Base-by-base conservation (phyloP, 2,888 invertebrate genomes). In the Agrotis ipsilon region DNA sequence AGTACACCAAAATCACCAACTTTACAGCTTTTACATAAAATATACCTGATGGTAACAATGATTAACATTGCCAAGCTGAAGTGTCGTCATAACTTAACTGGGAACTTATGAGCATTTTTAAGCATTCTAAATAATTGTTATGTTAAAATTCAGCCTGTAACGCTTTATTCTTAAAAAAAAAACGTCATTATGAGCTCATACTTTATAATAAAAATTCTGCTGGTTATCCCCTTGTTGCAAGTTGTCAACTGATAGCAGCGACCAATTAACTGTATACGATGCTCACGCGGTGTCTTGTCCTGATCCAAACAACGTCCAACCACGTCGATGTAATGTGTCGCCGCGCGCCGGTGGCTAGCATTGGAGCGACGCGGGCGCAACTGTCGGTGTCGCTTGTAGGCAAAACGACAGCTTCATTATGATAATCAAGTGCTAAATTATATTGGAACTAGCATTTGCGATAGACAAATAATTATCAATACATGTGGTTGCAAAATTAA, bases 161-260 rank as follows among this genome's bases (percentile, higher is more conserved):
- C 49, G n/a, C 3, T n/a, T n/a, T 43, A 65, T 65, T 19, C 39
- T 27, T 0, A 19, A 52, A 46, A 7, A 55, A 19, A 16, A 61
- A 32, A 55, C 48, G 6, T 48, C 51, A 63, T 70, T 72, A 61
- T 55, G 54, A 59, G 68, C 45, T 49, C 13, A 52, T 14, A 55
- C 7, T 69, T 43, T 21, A 27, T 24, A 58, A 51, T 78, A 73
- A 78, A 21, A 52, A 45, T 62, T 69, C 79, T 72, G 57, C 60
- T 64, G 82, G 49, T 69, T 72, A 64, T 72, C 51, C 32, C 13
- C 49, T 49, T 54, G 60, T 58, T 18, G 61, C 59, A 43, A 64
- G 63, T 76, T 67, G 68, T 77, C 83, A 82, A 57, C 64, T 55
- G 80, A 75, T 76, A 78, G 21, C 58, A 49, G 13, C 24, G 27